A percentile compares a stretch with the other conserved stretches of the same genome.
Evolutionary conservation across 2,113 vertebrate genomes (phyloP).

Genomic region (Myotis yumanensis): DNA sequence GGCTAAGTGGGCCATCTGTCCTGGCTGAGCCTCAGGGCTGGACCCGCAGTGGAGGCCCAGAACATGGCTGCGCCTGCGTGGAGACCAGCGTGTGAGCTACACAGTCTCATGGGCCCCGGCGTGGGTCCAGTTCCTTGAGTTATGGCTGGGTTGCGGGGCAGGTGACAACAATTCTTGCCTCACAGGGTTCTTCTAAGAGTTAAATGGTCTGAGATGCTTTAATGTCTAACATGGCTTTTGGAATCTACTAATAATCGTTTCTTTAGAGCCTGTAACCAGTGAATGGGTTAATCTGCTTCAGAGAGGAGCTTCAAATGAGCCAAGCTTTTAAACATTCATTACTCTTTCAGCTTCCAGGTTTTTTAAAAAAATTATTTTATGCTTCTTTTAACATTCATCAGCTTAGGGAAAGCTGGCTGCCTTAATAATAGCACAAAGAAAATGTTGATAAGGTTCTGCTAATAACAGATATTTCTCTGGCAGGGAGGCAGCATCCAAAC

Average conservation of each 20-base stretch:
- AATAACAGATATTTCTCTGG: not conserved
- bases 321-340: conserved; percentile 73
- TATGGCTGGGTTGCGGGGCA: not conserved
- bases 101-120: rapidly evolving
- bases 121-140: not conserved
- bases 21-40: not conserved
- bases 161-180: not conserved
- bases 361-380: conserved; percentile 49
- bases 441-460: conserved; percentile 22
- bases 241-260: not conserved
- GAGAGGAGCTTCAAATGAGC: conserved; percentile 44
- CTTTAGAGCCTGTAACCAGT: not conserved
- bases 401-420: conserved; percentile 57
- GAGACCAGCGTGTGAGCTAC: rapidly evolving
- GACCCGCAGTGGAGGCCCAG: not conserved
- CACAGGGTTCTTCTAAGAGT: not conserved
- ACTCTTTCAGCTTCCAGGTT: conserved; percentile 50
- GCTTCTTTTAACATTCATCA: conserved; percentile 72
- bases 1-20: conserved; percentile 36
- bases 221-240: not conserved
- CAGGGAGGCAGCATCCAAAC: not conserved
- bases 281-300: conserved; percentile 61
- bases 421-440: conserved; percentile 54
- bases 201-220: conserved; percentile 34
- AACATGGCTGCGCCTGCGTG: not conserved